phyloP scores from a whole-genome alignment of 2,888 invertebrate species.

The Anaspis maculata region DNA sequence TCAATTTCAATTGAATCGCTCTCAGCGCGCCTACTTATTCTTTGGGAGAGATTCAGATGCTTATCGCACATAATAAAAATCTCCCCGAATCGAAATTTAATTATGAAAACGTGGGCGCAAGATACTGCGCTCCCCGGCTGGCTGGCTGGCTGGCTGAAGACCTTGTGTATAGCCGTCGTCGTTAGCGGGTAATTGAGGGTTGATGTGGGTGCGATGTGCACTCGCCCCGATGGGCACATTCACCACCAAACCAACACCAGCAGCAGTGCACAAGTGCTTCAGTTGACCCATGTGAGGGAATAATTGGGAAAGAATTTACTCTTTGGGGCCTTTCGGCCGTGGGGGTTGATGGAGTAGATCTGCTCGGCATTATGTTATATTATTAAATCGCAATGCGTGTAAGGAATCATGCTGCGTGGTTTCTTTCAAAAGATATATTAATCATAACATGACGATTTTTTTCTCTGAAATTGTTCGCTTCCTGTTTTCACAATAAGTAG shows the following conservation, averaged over 20 bases:
- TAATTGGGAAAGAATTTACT: constrained; percentile 34
- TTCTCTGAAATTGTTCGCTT: too few relatives aligned
- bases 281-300: constrained; percentile 8
- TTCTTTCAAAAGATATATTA: too few relatives aligned
- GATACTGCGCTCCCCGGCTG: too few relatives aligned
- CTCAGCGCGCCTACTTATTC: too few relatives aligned
- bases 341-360: too few relatives aligned
- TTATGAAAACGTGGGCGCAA: constrained; percentile 8
- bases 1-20: too few relatives aligned
- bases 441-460: too few relatives aligned
- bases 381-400: neutral
- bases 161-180: constrained; percentile 12
- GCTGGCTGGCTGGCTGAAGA: too few relatives aligned
- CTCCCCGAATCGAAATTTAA: constrained; percentile 11
- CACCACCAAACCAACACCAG: constrained; percentile 18
- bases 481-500: too few relatives aligned
- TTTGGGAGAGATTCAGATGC: neutral
- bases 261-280: constrained; percentile 21
- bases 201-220: constrained; percentile 38
- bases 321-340: constrained; percentile 15
- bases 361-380: too few relatives aligned
- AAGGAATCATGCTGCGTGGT: constrained; percentile 19
- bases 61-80: constrained; percentile 8
- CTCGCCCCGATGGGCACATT: constrained; percentile 31
- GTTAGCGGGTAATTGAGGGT: constrained; percentile 18